Conservation (phyloP, 2,888 invertebrate species). For the Catocala nupta region DNA sequence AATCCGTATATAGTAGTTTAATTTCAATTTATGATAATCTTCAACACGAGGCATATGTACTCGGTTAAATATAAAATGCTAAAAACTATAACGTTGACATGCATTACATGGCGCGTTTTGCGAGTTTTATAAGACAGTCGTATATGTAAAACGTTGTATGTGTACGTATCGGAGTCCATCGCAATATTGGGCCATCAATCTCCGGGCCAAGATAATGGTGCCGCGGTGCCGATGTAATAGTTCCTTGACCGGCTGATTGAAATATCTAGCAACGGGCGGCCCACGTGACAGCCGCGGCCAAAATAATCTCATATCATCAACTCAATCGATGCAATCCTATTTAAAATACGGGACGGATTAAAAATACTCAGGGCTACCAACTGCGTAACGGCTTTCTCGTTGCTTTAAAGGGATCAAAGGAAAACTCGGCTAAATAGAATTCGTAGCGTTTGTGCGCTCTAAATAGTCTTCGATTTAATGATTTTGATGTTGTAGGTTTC, state of each 20-base stretch:
- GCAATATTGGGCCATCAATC: slow-evolving; percentile 81
- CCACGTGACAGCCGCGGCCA: slow-evolving; percentile 49
- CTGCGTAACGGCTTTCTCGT: slow-evolving; percentile 5
- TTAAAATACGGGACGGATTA: slow-evolving; percentile 33
- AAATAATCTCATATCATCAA: slow-evolving; percentile 57
- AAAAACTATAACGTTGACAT: slow-evolving; percentile 38
- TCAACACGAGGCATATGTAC: slow-evolving; percentile 36
- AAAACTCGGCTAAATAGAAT: slow-evolving; percentile 16
- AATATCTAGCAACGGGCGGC: slow-evolving; percentile 62
- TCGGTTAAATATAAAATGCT: slow-evolving; percentile 23
- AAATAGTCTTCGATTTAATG: slow-evolving; percentile 13
- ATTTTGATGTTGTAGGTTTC: slow-evolving; percentile 1
- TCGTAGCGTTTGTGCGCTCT: slow-evolving; percentile 8
- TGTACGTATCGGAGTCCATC: slow-evolving; percentile 63
- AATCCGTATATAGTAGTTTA: too few species aligned
- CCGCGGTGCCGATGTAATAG: slow-evolving; percentile 71
- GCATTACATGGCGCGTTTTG: slow-evolving; percentile 52
- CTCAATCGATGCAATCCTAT: slow-evolving; percentile 50
- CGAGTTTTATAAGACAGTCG: slow-evolving; percentile 33
- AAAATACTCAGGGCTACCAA: slow-evolving; percentile 34
- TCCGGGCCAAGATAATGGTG: slow-evolving; percentile 76
- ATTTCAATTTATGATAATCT: slow-evolving; percentile 50
- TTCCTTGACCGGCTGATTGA: slow-evolving; percentile 79
- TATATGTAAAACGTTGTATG: slow-evolving; percentile 43
- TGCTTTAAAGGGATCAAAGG: slow-evolving; percentile 25